Evolutionary conservation across 2,888 invertebrate genomes (phyloP).

Genomic region (Drosophila fulvimacula): DNA sequence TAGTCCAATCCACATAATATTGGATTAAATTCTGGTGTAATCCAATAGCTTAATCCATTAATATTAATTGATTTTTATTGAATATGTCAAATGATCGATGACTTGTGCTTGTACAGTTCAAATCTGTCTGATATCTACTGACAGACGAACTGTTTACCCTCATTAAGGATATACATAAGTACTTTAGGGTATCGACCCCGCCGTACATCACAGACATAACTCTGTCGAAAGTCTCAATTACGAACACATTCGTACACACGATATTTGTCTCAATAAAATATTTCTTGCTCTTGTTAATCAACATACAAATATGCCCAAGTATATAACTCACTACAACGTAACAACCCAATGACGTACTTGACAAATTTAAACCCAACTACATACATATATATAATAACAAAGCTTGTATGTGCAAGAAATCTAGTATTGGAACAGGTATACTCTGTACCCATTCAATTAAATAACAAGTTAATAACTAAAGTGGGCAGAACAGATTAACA

Average conservation of each 20-base stretch:
- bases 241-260: neutral
- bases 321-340: neutral
- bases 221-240: neutral
- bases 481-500: neutral
- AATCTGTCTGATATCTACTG: too few species aligned
- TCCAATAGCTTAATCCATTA: too few species aligned
- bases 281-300: constrained; percentile 14
- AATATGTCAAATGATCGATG: too few species aligned
- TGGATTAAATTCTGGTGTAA: too few species aligned
- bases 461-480: neutral
- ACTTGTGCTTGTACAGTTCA: too few species aligned
- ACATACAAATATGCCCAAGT: constrained; percentile 10
- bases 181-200: too few species aligned
- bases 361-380: neutral
- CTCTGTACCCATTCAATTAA: neutral
- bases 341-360: constrained; percentile 1
- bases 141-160: too few species aligned
- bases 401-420: neutral
- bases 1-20: neutral
- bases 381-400: neutral
- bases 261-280: constrained; percentile 16
- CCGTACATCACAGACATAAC: neutral
- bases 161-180: too few species aligned
- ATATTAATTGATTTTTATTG: too few species aligned
- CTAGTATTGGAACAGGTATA: neutral